These are phyloP conservation scores for Byasa hedistus DNA, from an alignment of 2,888 invertebrate genomes.

Conservation along the genomic window DNA sequence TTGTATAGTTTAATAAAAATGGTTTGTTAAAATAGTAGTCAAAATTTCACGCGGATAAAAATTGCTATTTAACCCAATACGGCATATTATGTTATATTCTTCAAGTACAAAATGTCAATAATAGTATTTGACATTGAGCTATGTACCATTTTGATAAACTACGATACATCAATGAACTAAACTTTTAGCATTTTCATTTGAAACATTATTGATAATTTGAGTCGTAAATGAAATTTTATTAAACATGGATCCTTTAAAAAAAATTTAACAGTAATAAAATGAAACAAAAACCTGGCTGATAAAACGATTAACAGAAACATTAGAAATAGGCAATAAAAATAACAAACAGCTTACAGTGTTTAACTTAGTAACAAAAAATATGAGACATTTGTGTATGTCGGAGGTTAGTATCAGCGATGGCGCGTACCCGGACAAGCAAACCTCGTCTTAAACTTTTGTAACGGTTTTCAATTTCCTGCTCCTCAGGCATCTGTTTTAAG, in stretches of 20 bases:
- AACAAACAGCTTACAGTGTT: background rate
- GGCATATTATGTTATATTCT: no score
- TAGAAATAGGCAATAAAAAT: slow-evolving; percentile 26
- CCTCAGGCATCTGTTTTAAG: slow-evolving; percentile 58
- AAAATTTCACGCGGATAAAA: background rate
- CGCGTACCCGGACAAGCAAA: slow-evolving; percentile 31
- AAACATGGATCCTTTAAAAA: no score
- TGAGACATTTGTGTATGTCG: slow-evolving; percentile 15
- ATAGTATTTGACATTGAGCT: background rate
- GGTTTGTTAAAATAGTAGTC: no score
- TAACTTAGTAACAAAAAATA: slow-evolving; percentile 15
- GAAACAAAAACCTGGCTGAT: slow-evolving; percentile 15
- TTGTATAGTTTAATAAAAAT: background rate
- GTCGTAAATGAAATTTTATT: background rate
- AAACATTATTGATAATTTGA: background rate
- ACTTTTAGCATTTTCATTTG: background rate
- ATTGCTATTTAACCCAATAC: no score
- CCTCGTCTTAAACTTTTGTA: slow-evolving; percentile 63
- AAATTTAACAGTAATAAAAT: background rate
- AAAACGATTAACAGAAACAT: slow-evolving; percentile 22
- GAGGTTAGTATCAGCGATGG: slow-evolving; percentile 30
- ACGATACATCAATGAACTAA: background rate
- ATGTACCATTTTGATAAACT: background rate
- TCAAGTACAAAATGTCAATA: background rate
- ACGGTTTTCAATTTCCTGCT: slow-evolving; percentile 67